Percentiles rank a stretch among this genome's conserved stretches.
phyloP scores from a whole-genome alignment of 2,888 invertebrate genomes.

The Nomada flava region DNA sequence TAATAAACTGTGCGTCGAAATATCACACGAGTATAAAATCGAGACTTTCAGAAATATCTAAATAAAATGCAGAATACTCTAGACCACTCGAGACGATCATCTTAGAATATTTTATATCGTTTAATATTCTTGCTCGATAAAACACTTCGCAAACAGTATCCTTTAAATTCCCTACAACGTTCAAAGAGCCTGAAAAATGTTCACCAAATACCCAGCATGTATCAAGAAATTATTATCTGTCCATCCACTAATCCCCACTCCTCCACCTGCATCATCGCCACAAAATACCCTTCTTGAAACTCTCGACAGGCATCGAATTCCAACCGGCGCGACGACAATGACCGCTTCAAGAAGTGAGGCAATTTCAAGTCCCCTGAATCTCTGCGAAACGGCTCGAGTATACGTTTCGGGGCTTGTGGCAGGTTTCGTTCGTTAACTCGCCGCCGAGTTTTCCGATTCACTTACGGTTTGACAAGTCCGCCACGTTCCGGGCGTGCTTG shows the following conservation, averaged over 20 bases:
- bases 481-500: conserved; percentile 56
- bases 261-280: background rate
- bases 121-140: no score
- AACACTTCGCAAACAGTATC: no score
- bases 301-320: background rate
- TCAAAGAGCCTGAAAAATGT: no score
- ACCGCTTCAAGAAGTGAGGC: background rate
- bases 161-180: no score
- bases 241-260: background rate
- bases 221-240: no score
- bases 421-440: conserved; percentile 55
- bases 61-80: no score
- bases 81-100: no score
- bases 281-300: background rate
- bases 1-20: background rate
- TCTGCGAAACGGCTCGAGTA: background rate
- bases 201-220: no score
- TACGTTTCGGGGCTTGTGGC: background rate
- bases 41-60: no score
- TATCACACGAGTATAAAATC: background rate
- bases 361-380: conserved; percentile 23
- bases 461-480: conserved; percentile 69
- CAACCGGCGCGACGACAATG: background rate
- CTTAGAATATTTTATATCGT: no score
- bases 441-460: conserved; percentile 63